Conservation (phyloP, 2,113 vertebrate species). For the Ceyx melanurus region DNA sequence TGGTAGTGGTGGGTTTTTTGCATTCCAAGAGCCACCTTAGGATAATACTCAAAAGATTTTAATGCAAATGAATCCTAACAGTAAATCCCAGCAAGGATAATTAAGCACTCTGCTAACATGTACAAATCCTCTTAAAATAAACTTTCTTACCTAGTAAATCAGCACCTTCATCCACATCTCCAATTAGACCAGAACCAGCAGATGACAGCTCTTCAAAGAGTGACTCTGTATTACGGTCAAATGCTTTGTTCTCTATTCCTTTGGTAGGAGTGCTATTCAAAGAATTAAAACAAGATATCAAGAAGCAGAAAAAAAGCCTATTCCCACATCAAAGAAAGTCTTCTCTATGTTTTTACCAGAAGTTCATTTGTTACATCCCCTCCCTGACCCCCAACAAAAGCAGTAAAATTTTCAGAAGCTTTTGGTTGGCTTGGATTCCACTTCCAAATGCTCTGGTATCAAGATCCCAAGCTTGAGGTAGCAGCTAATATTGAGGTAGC, state of each 20-base stretch:
- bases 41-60: not conserved
- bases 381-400: not conserved
- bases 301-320: not conserved
- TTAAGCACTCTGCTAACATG: not conserved
- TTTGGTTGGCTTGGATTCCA: not conserved
- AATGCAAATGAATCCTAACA: conserved; percentile 17
- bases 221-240: conserved; percentile 96
- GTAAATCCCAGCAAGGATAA: not conserved
- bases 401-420: not conserved
- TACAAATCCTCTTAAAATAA: conserved; percentile 3
- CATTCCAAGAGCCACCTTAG: not conserved
- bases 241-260: conserved; percentile 91
- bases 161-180: conserved; percentile 95
- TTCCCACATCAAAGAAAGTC: not conserved
- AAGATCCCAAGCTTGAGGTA: not conserved
- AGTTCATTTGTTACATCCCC: not conserved
- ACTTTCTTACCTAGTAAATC: conserved; percentile 90
- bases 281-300: not conserved
- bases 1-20: not conserved
- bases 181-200: conserved; percentile 92
- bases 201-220: conserved; percentile 97
- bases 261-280: conserved; percentile 89
- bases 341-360: not conserved
- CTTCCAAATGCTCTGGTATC: not conserved
- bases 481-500: not conserved